These are phyloP conservation scores for Semotilus atromaculatus DNA, from an alignment of 2,797 vertebrate species.

Conservation along the genomic window DNA sequence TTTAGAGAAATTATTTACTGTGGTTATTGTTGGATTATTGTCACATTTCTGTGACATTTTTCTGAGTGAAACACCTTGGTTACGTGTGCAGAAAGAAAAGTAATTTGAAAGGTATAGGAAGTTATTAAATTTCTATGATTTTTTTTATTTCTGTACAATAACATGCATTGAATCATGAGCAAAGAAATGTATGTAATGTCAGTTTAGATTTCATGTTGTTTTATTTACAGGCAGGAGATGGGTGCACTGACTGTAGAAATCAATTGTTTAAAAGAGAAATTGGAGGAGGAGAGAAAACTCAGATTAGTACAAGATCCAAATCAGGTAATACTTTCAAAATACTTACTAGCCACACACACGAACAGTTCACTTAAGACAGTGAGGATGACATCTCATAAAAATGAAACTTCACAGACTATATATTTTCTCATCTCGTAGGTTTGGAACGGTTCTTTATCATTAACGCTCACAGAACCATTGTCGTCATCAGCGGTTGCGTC, in stretches of 20 bases:
- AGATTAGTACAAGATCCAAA: slow-evolving; percentile 51
- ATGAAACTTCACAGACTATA: not conserved
- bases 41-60: not conserved
- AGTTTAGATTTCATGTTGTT: not conserved
- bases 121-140: not conserved
- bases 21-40: not conserved
- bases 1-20: not conserved
- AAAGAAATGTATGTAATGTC: not conserved
- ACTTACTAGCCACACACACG: not conserved
- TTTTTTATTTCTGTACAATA: not conserved
- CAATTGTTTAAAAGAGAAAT: slow-evolving; percentile 71
- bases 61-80: not conserved
- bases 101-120: not conserved
- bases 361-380: not conserved
- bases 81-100: not conserved
- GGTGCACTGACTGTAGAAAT: slow-evolving; percentile 72
- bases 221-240: slow-evolving; percentile 77
- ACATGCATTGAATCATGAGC: not conserved
- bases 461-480: not conserved
- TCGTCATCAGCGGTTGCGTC: slow-evolving; percentile 14
- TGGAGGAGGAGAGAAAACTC: slow-evolving; percentile 58
- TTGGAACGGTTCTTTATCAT: not conserved
- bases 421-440: slow-evolving; percentile 4
- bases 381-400: not conserved
- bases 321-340: slow-evolving; percentile 24